Percentiles rank a stretch among this genome's conserved stretches.
Conservation (phyloP, 2,113 vertebrate species). For the Scomber japonicus region DNA sequence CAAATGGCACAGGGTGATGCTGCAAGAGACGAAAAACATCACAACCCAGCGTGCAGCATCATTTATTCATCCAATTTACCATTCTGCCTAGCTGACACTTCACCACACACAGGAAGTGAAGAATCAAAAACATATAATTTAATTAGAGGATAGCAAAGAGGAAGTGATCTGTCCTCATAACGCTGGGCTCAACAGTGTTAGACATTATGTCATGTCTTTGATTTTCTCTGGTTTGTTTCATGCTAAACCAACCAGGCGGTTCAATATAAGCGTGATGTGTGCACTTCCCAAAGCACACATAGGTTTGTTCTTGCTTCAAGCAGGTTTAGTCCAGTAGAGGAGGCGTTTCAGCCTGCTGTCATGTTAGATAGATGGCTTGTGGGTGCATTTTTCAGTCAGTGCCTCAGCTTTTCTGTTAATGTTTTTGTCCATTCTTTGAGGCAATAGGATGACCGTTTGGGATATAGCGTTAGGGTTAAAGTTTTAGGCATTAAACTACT, state of each 20-base stretch:
- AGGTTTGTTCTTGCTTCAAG: neutral
- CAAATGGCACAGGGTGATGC: neutral
- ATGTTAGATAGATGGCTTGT: too few species aligned
- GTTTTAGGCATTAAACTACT: too few species aligned
- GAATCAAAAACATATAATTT: neutral
- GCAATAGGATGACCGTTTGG: too few species aligned
- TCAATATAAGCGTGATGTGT: neutral
- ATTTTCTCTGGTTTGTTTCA: neutral
- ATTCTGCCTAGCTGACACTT: neutral
- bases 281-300: too few species aligned
- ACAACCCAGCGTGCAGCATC: neutral
- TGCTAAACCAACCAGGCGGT: too few species aligned
- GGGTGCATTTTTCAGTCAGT: too few species aligned
- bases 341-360: too few species aligned
- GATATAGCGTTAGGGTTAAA: too few species aligned
- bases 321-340: neutral
- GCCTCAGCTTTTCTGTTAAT: too few species aligned
- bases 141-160: conserved; percentile 1
- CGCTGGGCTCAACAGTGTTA: neutral
- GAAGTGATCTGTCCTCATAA: neutral
- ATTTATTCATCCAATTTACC: neutral
- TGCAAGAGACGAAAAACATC: neutral
- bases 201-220: neutral
- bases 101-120: neutral
- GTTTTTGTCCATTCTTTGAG: too few species aligned